These are phyloP conservation scores for Coturnix japonica DNA, from an alignment of 2,113 vertebrate genomes.

Conservation along the genomic window DNA sequence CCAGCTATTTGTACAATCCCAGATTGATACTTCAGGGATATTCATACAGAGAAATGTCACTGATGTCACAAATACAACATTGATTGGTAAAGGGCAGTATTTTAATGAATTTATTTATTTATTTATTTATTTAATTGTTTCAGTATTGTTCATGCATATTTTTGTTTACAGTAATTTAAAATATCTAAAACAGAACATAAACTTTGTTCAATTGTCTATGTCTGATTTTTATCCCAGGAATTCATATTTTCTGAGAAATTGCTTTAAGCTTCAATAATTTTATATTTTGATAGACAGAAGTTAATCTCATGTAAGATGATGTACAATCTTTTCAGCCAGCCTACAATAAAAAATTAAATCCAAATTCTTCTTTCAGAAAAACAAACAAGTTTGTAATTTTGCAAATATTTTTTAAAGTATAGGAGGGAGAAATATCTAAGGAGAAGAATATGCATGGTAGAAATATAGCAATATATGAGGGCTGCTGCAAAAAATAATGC, in stretches of 20 bases:
- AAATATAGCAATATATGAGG: neutral
- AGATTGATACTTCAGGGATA: neutral
- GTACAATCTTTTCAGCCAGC: neutral
- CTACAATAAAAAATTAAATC: constrained; percentile 2
- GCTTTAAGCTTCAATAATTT: constrained; percentile 31
- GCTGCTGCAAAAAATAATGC: neutral
- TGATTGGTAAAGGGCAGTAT: neutral
- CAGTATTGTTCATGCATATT: neutral
- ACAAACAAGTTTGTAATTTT: neutral
- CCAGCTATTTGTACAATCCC: neutral
- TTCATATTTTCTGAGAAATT: constrained; percentile 10
- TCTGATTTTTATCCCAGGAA: neutral
- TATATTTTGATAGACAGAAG: neutral
- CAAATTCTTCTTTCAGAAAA: neutral
- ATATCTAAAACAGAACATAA: neutral
- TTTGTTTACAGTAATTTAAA: neutral
- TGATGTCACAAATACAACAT: neutral
- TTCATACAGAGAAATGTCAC: neutral
- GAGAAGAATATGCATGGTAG: neutral
- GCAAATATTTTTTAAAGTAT: constrained; percentile 42
- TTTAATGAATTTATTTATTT: constrained; percentile 20
- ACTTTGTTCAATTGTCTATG: neutral
- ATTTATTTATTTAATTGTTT: neutral
- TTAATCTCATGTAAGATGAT: neutral
- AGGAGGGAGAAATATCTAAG: neutral